These are phyloP conservation scores for Steinernema feltiae DNA, from an alignment of 1,140 invertebrate species.

Conservation along the genomic window DNA sequence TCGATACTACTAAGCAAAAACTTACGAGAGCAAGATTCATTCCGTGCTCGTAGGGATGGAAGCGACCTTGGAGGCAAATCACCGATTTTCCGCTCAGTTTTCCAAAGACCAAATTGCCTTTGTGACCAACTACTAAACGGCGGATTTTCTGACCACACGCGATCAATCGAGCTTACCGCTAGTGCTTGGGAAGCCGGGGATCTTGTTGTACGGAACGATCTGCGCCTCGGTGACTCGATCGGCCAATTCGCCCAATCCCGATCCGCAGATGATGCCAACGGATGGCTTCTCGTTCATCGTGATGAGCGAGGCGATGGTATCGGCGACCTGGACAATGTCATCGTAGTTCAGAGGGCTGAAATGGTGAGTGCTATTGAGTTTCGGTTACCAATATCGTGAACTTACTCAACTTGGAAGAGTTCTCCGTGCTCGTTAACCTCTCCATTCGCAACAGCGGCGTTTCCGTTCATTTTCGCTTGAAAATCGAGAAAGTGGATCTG, in stretches of 20 bases:
- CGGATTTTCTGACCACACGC: too few species aligned
- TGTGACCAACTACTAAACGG: slow-evolving; percentile 51
- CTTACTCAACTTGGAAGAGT: slow-evolving; percentile 4
- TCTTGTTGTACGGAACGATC: slow-evolving; percentile 47
- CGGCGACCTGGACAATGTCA: slow-evolving; percentile 39
- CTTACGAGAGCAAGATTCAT: slow-evolving; percentile 54
- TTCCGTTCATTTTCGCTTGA: neutral
- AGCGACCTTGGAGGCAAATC: slow-evolving; percentile 54
- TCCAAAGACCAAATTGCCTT: slow-evolving; percentile 54
- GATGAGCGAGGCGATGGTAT: slow-evolving; percentile 35
- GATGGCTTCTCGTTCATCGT: slow-evolving; percentile 28
- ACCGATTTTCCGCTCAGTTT: slow-evolving; percentile 44
- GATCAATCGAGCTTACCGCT: slow-evolving; percentile 31
- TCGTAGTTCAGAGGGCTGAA: slow-evolving; percentile 52
- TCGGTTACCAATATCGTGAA: neutral
- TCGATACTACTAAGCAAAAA: neutral
- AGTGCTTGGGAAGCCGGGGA: slow-evolving; percentile 51
- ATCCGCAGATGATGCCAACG: slow-evolving; percentile 55
- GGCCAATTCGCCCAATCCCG: slow-evolving; percentile 49
- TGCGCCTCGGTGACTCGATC: slow-evolving; percentile 39
- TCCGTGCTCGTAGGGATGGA: slow-evolving; percentile 55
- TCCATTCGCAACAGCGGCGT: neutral
- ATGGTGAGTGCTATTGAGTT: neutral
- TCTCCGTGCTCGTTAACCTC: neutral
- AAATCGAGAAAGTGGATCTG: neutral